Evolutionary conservation across 2,113 vertebrate genomes (phyloP).

Genomic region (Beaufortia kweichowensis): DNA sequence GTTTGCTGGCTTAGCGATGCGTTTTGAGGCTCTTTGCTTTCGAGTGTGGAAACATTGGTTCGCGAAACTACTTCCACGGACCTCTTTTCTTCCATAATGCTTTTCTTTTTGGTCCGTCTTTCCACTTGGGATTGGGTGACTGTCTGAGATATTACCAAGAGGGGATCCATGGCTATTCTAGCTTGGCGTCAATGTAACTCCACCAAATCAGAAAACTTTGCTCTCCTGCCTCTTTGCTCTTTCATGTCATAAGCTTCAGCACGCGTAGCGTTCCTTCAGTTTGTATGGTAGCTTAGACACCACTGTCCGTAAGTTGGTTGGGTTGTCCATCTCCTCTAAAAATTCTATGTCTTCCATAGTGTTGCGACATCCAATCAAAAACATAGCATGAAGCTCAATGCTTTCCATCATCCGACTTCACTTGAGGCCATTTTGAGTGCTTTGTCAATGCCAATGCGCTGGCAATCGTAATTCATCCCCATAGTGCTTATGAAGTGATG

Average conservation of each 20-base stretch:
- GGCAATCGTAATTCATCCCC: slow-evolving; percentile 10
- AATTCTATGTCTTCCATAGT: slow-evolving; percentile 36
- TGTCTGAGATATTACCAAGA: too few relatives aligned
- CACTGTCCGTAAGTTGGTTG: slow-evolving; percentile 22
- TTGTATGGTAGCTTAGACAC: slow-evolving; percentile 27
- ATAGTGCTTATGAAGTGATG: slow-evolving; percentile 18
- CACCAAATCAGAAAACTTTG: slow-evolving; percentile 15
- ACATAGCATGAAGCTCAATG: slow-evolving; percentile 17
- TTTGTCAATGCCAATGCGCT: slow-evolving; percentile 29
- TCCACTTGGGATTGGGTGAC: background rate
- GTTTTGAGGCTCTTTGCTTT: too few relatives aligned
- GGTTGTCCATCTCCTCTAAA: slow-evolving; percentile 48
- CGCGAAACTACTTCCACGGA: background rate
- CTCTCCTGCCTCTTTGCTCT: slow-evolving; percentile 5
- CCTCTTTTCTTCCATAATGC: background rate
- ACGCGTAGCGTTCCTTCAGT: slow-evolving; percentile 9
- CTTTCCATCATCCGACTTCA: slow-evolving; percentile 43
- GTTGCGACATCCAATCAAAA: slow-evolving; percentile 33
- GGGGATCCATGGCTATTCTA: background rate
- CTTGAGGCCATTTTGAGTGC: slow-evolving; percentile 27
- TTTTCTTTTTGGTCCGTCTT: background rate
- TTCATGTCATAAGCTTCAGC: slow-evolving; percentile 12
- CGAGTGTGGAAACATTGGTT: background rate
- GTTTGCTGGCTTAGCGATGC: slow-evolving; percentile 15
- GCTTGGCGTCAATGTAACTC: background rate